These are phyloP conservation scores for Chionis minor DNA, from an alignment of 2,113 vertebrate genomes.

Conservation along the genomic window DNA sequence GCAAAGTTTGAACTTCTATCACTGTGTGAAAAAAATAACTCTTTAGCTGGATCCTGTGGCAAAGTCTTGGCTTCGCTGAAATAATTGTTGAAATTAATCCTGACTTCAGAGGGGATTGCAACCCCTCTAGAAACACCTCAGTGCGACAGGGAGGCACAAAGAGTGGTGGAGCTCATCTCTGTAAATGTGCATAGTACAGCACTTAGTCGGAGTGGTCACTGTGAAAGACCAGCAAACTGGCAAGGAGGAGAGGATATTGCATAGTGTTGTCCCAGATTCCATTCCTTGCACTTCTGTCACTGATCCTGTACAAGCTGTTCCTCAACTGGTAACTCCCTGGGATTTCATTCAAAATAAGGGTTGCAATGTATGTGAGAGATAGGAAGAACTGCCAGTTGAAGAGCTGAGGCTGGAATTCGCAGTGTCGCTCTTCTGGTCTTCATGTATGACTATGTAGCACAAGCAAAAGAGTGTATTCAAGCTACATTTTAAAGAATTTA, in stretches of 20 bases:
- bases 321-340: background rate
- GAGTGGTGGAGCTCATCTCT: background rate
- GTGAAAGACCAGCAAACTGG: background rate
- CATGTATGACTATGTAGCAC: accelerated
- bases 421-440: background rate
- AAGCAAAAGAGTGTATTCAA: background rate
- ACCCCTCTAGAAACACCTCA: background rate
- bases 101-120: background rate
- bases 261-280: background rate
- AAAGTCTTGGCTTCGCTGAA: background rate
- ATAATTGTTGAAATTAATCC: background rate
- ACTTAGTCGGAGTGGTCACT: background rate
- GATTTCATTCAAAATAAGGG: background rate
- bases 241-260: background rate
- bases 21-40: background rate
- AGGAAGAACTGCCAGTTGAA: background rate
- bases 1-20: background rate
- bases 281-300: background rate
- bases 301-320: background rate
- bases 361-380: background rate
- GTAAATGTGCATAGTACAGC: background rate
- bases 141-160: background rate
- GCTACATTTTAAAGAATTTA: background rate
- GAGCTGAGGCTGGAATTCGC: background rate
- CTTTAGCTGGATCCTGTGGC: background rate